phyloP scores from a whole-genome alignment of 2,888 invertebrate genomes.

The Selenia dentaria region DNA sequence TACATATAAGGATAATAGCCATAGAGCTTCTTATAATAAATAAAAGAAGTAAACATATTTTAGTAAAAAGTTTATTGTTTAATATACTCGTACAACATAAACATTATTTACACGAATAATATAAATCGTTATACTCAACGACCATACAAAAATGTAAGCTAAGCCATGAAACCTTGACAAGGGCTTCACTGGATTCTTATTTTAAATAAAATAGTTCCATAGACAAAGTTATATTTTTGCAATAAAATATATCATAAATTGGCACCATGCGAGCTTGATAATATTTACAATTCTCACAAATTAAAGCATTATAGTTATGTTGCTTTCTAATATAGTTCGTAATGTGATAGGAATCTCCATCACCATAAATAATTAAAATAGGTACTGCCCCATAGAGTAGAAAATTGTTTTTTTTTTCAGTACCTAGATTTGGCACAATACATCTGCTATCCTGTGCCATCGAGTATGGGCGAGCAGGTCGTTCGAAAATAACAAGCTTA shows the following conservation, averaged over 20 bases:
- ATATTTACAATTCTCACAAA: conserved; percentile 52
- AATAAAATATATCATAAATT: conserved; percentile 41
- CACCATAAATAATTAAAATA: conserved; percentile 28
- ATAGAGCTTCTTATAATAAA: too few species aligned
- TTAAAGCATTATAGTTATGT: conserved; percentile 27
- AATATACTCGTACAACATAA: conserved; percentile 62
- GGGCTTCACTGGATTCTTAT: conserved; percentile 53
- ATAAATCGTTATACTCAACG: conserved; percentile 46
- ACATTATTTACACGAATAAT: conserved; percentile 71
- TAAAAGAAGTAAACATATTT: neutral
- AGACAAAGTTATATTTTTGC: conserved; percentile 32
- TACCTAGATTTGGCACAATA: conserved; percentile 55
- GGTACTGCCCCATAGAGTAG: conserved; percentile 19
- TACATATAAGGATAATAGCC: too few species aligned
- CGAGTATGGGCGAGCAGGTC: conserved; percentile 65
- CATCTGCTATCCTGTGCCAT: conserved; percentile 65
- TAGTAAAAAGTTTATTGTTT: conserved; percentile 45
- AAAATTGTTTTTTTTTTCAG: conserved; percentile 17
- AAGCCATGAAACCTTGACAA: conserved; percentile 45
- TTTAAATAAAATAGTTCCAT: conserved; percentile 27
- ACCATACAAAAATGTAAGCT: conserved; percentile 42
- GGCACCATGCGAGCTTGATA: conserved; percentile 59
- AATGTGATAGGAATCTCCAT: conserved; percentile 35
- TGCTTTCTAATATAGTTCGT: conserved; percentile 23
- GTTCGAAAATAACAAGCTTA: conserved; percentile 41